phyloP scores from a whole-genome alignment of 2,113 vertebrate genomes.

The Clarias magur region DNA sequence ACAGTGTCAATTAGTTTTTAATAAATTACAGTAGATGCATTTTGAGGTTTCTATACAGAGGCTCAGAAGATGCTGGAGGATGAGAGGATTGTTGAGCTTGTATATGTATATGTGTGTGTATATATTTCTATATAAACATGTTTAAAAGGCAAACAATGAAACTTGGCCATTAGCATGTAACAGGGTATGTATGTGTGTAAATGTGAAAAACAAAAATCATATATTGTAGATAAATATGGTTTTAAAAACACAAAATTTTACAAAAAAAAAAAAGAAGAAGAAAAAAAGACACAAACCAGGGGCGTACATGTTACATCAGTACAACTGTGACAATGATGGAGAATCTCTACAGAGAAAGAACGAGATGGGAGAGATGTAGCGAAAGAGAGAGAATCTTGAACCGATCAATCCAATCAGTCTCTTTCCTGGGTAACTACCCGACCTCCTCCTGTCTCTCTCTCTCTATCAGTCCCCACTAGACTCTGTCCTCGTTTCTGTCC shows the following conservation, averaged over 20 bases:
- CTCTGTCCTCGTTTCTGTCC: constrained; percentile 31
- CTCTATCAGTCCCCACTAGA: constrained; percentile 40
- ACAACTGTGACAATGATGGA: constrained; percentile 53
- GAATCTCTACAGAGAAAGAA: constrained; percentile 78
- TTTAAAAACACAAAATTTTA: constrained; percentile 61
- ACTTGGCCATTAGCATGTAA: constrained; percentile 37
- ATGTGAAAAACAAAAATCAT: constrained; percentile 24
- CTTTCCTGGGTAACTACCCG: constrained; percentile 65
- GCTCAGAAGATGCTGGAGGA: constrained; percentile 28
- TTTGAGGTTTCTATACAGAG: constrained; percentile 23
- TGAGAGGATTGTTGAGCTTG: constrained; percentile 13
- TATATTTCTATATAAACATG: background rate
- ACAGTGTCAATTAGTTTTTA: constrained; percentile 9
- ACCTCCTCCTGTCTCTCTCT: constrained; percentile 63
- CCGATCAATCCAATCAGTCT: constrained; percentile 61
- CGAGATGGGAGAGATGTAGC: constrained; percentile 73
- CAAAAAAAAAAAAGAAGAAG: constrained; percentile 61
- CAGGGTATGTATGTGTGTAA: constrained; percentile 32
- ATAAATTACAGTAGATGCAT: constrained; percentile 32
- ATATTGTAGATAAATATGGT: constrained; percentile 32
- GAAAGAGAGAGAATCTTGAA: constrained; percentile 76
- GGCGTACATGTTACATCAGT: constrained; percentile 56
- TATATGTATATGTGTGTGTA: background rate
- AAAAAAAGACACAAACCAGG: constrained; percentile 61
- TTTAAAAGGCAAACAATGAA: constrained; percentile 19